A percentile compares a stretch with the other conserved stretches of the same genome.
Conservation (phyloP, 1,140 invertebrate genomes). For the Telenomus remus region DNA sequence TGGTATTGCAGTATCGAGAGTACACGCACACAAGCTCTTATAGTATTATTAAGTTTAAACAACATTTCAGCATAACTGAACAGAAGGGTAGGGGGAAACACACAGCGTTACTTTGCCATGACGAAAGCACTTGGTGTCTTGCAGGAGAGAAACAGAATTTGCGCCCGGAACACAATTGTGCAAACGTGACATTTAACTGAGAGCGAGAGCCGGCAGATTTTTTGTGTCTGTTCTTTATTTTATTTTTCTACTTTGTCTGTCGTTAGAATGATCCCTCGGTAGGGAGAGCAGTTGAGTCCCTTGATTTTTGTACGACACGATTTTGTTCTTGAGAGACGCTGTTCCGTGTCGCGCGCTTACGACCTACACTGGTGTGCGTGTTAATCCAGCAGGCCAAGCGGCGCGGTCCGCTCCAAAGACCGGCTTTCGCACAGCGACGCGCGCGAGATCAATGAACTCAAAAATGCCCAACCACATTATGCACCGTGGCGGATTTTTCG, state of each 20-base stretch:
- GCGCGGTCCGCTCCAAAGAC: slow-evolving; percentile 42
- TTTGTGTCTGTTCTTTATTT: too few species aligned
- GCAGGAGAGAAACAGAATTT: neutral
- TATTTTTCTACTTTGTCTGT: too few species aligned
- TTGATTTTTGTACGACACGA: slow-evolving; percentile 43
- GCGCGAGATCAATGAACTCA: slow-evolving; percentile 48
- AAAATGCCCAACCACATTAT: slow-evolving; percentile 24
- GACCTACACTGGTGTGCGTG: slow-evolving; percentile 32
- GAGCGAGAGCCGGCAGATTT: too few species aligned
- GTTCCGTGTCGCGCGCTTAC: slow-evolving; percentile 24
- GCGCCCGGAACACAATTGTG: neutral
- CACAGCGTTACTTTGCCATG: slow-evolving; percentile 27
- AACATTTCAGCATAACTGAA: slow-evolving; percentile 27
- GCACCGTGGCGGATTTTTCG: slow-evolving; percentile 12
- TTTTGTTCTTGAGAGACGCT: slow-evolving; percentile 50
- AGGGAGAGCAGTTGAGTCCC: slow-evolving; percentile 4
- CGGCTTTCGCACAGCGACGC: slow-evolving; percentile 45
- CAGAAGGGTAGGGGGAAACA: slow-evolving; percentile 13
- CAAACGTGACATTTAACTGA: too few species aligned
- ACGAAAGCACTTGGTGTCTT: slow-evolving; percentile 31
- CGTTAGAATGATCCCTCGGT: too few species aligned
- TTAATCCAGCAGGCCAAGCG: slow-evolving; percentile 43
- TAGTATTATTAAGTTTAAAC: slow-evolving; percentile 58
- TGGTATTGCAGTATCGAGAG: slow-evolving; percentile 30
- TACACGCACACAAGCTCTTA: slow-evolving; percentile 30